Evolutionary conservation across 2,113 vertebrate species (phyloP), one percentile per base, ranked within the genome.

Genomic region (Tinamus guttatus): DNA sequence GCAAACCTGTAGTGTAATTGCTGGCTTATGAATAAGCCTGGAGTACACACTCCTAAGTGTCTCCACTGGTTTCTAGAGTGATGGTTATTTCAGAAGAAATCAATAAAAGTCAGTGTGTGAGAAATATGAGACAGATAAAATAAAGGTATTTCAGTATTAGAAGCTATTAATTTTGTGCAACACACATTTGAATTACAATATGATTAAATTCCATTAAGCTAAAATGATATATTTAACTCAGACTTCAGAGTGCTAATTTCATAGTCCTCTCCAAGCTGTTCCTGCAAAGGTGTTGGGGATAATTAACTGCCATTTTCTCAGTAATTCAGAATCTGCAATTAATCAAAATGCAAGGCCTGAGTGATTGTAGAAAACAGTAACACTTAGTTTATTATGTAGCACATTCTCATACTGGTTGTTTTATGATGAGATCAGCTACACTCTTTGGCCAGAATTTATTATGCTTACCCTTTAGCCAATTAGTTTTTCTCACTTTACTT

Each of bases 301-400:
- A 98, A 98, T 98, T 98, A 98, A 97, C 96, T 97, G 96, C 95
- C 89, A 96, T 97, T 98, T 98, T 97, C 97, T 97, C 97, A 95
- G 96, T 95, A 93, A 97, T 96, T 97, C 93, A 7, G 94, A 97
- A 98, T 97, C 98, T 98, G 98, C 97, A 97, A 94, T 97, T 96
- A 98, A 98, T 98, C 97, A 98, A 97, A 98, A 97, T 74, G 67
- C 68, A 95, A 83, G 69, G 81, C 47, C 76, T 93, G 90, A 89
- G 47, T 76, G 94, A 97, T 87, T 85, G 85, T 94, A 97, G 95
- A 97, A 97, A 97, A 97, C 51, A 93, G 94, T 96, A 98, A 98
- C 95, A 97, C 96, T 96, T 93, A 90, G 73, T 97, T 98, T 97
- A 96, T 97, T 98, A 97, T 98, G 95, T 94, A 97, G 90, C 92